Percentiles rank a stretch among this genome's conserved stretches.
Conservation (phyloP, 2,888 invertebrate species). For the Sinelater perroti region DNA sequence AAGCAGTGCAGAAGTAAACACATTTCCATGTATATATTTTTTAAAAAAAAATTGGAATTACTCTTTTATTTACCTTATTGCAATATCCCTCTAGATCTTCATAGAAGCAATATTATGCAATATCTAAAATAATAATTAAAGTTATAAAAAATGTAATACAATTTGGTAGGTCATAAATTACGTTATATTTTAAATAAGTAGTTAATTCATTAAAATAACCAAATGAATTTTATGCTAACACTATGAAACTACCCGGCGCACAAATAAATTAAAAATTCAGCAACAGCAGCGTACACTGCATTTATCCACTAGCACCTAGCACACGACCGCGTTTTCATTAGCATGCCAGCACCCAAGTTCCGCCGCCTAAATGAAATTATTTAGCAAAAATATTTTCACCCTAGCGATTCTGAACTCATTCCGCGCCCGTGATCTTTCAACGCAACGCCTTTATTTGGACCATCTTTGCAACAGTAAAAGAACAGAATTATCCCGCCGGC, state of each 20-base stretch:
- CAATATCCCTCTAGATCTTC: too few species aligned
- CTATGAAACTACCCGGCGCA: neutral
- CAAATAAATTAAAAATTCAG: constrained; percentile 6
- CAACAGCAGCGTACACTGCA: neutral
- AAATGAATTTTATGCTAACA: too few species aligned
- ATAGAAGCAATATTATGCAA: too few species aligned
- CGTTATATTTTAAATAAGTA: too few species aligned
- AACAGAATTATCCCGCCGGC: constrained; percentile 10
- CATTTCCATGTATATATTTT: too few species aligned
- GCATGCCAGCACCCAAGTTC: neutral
- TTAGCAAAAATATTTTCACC: constrained; percentile 13
- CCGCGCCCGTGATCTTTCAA: constrained; percentile 18
- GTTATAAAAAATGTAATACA: too few species aligned
- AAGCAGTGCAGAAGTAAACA: too few species aligned
- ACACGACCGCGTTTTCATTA: constrained; percentile 5
- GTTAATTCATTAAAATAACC: too few species aligned
- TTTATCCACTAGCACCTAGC: neutral
- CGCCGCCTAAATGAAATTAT: constrained; percentile 16
- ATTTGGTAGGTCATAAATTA: too few species aligned
- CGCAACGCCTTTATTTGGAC: constrained; percentile 17
- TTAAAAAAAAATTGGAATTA: too few species aligned
- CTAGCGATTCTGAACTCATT: constrained; percentile 20
- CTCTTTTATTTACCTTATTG: too few species aligned
- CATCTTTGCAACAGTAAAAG: constrained; percentile 11
- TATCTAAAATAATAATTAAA: too few species aligned